A percentile compares a stretch with the other conserved stretches of the same genome.
phyloP scores from a whole-genome alignment of 2,888 invertebrate genomes.

The Phaonia tiefii region DNA sequence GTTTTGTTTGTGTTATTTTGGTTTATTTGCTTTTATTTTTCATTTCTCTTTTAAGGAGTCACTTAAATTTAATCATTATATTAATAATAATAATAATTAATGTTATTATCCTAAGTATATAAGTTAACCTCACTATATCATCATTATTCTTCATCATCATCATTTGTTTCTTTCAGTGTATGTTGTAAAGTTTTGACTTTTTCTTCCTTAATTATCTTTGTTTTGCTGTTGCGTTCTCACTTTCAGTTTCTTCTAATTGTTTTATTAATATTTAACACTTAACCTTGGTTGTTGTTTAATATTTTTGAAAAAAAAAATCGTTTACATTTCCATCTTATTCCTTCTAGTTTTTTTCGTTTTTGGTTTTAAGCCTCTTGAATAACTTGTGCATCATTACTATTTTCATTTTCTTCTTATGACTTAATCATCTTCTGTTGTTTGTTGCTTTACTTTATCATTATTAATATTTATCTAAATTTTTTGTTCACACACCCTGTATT shows the following conservation, averaged over 20 bases:
- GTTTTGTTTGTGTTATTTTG: constrained; percentile 49
- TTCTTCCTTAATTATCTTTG: constrained; percentile 32
- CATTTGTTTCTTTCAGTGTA: neutral
- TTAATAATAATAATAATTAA: constrained; percentile 59
- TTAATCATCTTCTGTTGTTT: no score
- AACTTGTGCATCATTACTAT: no score
- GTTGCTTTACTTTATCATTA: no score
- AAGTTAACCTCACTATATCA: constrained; percentile 37
- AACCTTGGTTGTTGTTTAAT: constrained; percentile 55
- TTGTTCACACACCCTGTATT: constrained; percentile 60
- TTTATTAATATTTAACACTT: constrained; percentile 60
- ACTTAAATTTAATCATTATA: constrained; percentile 57
- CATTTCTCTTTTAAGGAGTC: constrained; percentile 29
- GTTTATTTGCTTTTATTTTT: neutral
- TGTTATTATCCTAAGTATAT: constrained; percentile 61
- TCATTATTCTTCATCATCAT: constrained; percentile 25
- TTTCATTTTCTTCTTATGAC: no score
- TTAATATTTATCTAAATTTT: constrained; percentile 15
- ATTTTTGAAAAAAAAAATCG: no score
- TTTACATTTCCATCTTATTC: no score
- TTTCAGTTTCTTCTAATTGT: constrained; percentile 1
- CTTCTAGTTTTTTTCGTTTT: no score
- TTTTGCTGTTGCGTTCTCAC: constrained; percentile 4
- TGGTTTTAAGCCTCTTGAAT: no score
- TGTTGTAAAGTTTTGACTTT: constrained; percentile 12